A percentile compares a stretch with the other conserved stretches of the same genome.
Conservation (phyloP, 2,888 invertebrate species). For the Noctua pronuba region DNA sequence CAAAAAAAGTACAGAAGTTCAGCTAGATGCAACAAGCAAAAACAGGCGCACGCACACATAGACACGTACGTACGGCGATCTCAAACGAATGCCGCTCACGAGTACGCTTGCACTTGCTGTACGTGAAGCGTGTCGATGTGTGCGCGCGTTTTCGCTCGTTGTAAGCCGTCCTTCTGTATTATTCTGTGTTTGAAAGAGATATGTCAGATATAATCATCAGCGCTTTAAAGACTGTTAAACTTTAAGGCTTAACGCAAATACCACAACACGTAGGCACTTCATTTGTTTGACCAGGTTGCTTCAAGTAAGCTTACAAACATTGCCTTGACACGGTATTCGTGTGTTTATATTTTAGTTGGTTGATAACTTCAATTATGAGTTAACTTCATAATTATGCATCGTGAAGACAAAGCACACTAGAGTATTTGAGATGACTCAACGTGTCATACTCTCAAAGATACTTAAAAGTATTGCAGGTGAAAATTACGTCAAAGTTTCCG, state of each 20-base stretch:
- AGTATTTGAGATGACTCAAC: not conserved
- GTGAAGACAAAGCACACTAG: not conserved
- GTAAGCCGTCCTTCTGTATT: not conserved
- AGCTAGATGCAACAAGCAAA: not conserved
- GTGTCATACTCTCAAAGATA: too few relatives aligned
- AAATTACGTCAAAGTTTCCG: too few relatives aligned
- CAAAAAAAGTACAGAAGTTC: slow-evolving; percentile 1
- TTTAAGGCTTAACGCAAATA: slow-evolving; percentile 16
- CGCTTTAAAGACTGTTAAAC: not conserved
- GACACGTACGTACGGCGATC: not conserved
- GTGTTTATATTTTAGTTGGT: not conserved
- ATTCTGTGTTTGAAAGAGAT: not conserved
- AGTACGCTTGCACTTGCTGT: not conserved
- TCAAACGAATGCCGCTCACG: not conserved
- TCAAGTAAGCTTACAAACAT: not conserved
- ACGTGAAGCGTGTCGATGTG: not conserved
- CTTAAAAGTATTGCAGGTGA: too few relatives aligned
- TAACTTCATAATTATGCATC: not conserved
- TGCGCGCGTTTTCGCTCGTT: not conserved
- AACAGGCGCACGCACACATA: not conserved
- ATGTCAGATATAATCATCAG: slow-evolving; percentile 21
- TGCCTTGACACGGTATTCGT: slow-evolving; percentile 26
- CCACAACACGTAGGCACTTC: slow-evolving; percentile 20
- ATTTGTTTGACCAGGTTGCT: slow-evolving; percentile 28
- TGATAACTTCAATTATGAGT: not conserved